Conservation (phyloP, 2,888 invertebrate species). For the Brachyopa scutellaris region DNA sequence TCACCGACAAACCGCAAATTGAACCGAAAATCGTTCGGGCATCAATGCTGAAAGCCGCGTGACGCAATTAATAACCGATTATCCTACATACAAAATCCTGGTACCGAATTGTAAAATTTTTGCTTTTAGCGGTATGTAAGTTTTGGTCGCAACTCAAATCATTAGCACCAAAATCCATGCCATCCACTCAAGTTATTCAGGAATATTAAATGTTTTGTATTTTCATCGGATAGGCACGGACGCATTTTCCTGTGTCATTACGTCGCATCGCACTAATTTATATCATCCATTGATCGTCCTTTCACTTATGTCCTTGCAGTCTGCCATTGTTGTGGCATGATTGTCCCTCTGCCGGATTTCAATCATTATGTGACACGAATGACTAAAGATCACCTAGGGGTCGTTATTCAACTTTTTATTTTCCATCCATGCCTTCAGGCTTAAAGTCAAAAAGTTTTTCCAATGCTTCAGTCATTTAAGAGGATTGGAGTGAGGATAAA, state of each 20-base stretch:
- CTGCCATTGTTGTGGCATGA: neutral
- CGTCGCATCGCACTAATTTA: conserved; percentile 4
- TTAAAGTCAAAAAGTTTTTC: conserved; percentile 6
- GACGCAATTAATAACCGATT: conserved; percentile 18
- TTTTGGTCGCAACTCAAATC: neutral
- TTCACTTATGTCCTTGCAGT: neutral
- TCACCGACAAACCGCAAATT: no score
- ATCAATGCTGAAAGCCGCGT: neutral
- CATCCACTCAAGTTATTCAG: neutral
- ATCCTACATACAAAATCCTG: neutral
- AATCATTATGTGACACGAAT: conserved; percentile 25
- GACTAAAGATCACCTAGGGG: neutral
- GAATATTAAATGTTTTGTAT: neutral
- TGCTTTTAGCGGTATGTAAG: neutral
- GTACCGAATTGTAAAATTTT: neutral
- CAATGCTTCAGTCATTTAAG: no score
- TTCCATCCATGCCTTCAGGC: neutral
- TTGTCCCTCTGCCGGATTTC: neutral
- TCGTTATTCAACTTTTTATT: neutral
- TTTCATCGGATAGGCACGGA: neutral
- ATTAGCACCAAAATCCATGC: neutral
- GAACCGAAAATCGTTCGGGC: no score
- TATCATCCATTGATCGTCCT: neutral
- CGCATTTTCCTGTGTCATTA: conserved; percentile 1
- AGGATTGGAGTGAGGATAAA: neutral